Conservation (phyloP, 2,113 vertebrate species). For the Lutjanus erythropterus region DNA sequence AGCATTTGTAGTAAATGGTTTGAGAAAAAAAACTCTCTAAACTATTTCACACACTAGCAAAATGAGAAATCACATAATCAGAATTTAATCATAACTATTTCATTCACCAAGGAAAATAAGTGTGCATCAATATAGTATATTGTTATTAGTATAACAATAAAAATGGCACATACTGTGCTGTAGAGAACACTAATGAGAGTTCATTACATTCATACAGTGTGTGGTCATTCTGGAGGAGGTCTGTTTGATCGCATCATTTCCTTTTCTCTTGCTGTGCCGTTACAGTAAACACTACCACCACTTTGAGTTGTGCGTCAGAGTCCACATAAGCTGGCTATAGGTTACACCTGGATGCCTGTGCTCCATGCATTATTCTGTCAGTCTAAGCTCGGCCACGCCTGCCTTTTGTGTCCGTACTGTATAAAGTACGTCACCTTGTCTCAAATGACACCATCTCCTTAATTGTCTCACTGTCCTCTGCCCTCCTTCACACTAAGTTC, state of each 20-base stretch:
- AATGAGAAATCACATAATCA: not conserved
- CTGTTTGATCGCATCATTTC: not conserved
- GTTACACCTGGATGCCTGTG: slow-evolving; percentile 31
- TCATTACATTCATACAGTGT: not conserved
- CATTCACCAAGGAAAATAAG: not conserved
- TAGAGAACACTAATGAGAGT: too few species aligned
- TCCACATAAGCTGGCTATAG: slow-evolving; percentile 31
- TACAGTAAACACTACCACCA: not conserved
- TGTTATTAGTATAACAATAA: too few species aligned
- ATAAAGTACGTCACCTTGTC: slow-evolving; percentile 41
- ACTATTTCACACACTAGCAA: not conserved
- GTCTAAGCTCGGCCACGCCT: slow-evolving; percentile 34
- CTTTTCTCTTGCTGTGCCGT: not conserved
- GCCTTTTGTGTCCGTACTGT: slow-evolving; percentile 51
- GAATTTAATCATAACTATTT: not conserved
- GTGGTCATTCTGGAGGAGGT: not conserved
- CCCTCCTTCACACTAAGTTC: not conserved
- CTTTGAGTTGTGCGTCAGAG: slow-evolving; percentile 20
- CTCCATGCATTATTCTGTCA: slow-evolving; percentile 69
- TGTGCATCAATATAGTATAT: not conserved
- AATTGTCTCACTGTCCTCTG: slow-evolving; percentile 50
- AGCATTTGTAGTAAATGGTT: too few species aligned
- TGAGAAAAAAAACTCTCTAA: too few species aligned
- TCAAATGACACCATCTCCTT: slow-evolving; percentile 71
- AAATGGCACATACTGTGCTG: not conserved